phyloP scores from a whole-genome alignment of 1,140 invertebrate genomes.

The Ceratosolen solmsi region DNA sequence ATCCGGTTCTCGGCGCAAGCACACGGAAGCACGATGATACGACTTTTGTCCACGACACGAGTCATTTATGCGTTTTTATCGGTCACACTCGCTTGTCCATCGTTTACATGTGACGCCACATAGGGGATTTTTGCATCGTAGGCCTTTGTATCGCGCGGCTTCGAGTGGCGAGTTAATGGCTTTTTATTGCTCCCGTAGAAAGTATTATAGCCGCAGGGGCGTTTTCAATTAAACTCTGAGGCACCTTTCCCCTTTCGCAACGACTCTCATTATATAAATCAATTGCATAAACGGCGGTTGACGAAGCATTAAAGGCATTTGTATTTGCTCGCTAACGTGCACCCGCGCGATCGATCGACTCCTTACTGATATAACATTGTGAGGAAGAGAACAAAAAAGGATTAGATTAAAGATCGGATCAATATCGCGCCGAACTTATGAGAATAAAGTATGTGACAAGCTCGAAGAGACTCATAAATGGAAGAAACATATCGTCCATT shows the following conservation, averaged over 20 bases:
- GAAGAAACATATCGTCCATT: constrained; percentile 26
- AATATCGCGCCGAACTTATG: too few species aligned
- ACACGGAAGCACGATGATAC: background rate
- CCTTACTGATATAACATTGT: too few species aligned
- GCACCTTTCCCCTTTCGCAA: background rate
- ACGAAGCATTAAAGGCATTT: background rate
- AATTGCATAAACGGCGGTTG: background rate
- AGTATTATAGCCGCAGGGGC: constrained; percentile 6
- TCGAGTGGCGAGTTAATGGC: constrained; percentile 45
- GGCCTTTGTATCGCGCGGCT: constrained; percentile 10
- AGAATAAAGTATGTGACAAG: background rate
- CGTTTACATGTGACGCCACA: background rate
- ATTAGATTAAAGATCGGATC: too few species aligned
- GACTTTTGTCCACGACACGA: constrained; percentile 40
- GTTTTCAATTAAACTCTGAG: background rate
- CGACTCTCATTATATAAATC: constrained; percentile 22
- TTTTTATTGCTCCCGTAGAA: constrained; percentile 32
- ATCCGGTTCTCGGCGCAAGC: constrained; percentile 32
- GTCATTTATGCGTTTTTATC: constrained; percentile 40
- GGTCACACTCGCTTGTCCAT: background rate
- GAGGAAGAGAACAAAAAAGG: too few species aligned
- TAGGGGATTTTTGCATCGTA: background rate
- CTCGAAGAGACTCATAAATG: constrained; percentile 1
- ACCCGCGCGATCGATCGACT: constrained; percentile 11
- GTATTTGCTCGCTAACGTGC: background rate